phyloP scores from a whole-genome alignment of 1,140 invertebrate genomes.

The Formica exsecta region DNA sequence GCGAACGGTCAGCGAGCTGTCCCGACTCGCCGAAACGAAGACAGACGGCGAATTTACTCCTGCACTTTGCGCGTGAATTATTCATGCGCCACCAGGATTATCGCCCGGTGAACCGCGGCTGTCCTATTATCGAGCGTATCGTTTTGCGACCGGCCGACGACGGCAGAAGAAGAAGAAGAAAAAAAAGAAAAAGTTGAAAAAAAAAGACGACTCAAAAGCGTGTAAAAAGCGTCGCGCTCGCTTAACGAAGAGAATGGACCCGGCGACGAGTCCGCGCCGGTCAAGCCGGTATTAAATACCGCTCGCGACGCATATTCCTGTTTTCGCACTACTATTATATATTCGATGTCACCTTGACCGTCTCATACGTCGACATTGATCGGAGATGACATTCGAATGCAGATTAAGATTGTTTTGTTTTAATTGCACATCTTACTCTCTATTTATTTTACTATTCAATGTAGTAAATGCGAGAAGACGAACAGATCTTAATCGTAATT shows the following conservation, averaged over 20 bases:
- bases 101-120: slow-evolving; percentile 61
- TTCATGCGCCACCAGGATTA: slow-evolving; percentile 73
- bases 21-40: slow-evolving; percentile 74
- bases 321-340: slow-evolving; percentile 23
- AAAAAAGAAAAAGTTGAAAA: not conserved
- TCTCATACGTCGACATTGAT: slow-evolving; percentile 11
- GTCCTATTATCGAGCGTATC: slow-evolving; percentile 72
- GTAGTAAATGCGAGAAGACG: not conserved
- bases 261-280: slow-evolving; percentile 33
- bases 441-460: not conserved
- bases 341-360: not conserved
- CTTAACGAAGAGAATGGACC: slow-evolving; percentile 46
- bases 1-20: slow-evolving; percentile 66
- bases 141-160: slow-evolving; percentile 14
- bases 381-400: slow-evolving; percentile 11
- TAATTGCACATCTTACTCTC: not conserved
- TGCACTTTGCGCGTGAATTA: slow-evolving; percentile 78
- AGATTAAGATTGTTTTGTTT: not conserved
- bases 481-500: not conserved
- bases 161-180: slow-evolving; percentile 1
- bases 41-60: slow-evolving; percentile 78
- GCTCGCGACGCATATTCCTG: slow-evolving; percentile 35
- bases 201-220: slow-evolving; percentile 18
- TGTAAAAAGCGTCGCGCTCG: slow-evolving; percentile 9
- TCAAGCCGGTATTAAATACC: slow-evolving; percentile 41